Percentiles rank a stretch among this genome's conserved stretches.
phyloP scores from a whole-genome alignment of 2,888 invertebrate genomes.

The Bugula neritina region DNA sequence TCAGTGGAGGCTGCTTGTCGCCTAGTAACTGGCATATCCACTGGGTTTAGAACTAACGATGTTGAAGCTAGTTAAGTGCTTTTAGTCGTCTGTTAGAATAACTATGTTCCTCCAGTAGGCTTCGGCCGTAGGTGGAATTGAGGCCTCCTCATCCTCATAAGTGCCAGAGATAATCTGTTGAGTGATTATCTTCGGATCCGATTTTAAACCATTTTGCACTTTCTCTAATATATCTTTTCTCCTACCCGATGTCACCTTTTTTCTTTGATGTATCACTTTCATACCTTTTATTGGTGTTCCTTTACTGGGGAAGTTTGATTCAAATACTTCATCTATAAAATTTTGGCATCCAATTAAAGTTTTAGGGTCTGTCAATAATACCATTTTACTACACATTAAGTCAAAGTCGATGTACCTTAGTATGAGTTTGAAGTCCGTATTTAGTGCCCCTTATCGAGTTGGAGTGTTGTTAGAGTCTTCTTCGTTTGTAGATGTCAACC shows the following conservation, averaged over 20 bases:
- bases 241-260: not conserved
- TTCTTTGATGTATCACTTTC: too few relatives aligned
- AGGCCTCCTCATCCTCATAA: not conserved
- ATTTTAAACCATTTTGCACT: not conserved
- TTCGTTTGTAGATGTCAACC: too few relatives aligned
- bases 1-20: not conserved
- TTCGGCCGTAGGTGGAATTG: not conserved
- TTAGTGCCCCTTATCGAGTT: too few relatives aligned
- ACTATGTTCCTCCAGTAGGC: not conserved
- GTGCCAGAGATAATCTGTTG: not conserved
- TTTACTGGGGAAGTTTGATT: not conserved
- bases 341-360: not conserved
- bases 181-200: not conserved
- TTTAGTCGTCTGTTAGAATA: too few relatives aligned
- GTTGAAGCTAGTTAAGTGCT: too few relatives aligned
- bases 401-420: slow-evolving; percentile 2
- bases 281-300: not conserved
- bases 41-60: too few relatives aligned
- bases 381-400: not conserved
- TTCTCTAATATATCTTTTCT: not conserved
- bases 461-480: too few relatives aligned
- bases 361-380: not conserved
- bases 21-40: too few relatives aligned
- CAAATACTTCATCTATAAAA: not conserved
- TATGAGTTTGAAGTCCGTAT: too few relatives aligned